phyloP scores from a whole-genome alignment of 2,797 vertebrate genomes.

The Sylvilagus floridanus region DNA sequence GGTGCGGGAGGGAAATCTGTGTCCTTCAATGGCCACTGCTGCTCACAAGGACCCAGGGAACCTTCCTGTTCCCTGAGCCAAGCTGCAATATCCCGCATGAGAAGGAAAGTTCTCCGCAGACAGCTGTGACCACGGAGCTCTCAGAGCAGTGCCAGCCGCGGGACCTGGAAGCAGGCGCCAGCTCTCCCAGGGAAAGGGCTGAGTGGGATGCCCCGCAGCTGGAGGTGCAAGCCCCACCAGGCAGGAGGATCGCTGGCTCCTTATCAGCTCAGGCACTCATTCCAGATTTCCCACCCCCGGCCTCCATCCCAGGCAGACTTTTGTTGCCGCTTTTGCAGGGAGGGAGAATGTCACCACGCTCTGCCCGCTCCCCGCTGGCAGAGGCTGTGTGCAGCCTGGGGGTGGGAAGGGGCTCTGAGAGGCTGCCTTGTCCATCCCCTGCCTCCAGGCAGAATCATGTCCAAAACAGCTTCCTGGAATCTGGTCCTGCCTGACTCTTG shows the following conservation, averaged over 20 bases:
- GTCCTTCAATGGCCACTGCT: slow-evolving; percentile 23
- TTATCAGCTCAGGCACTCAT: slow-evolving; percentile 61
- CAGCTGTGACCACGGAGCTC: neutral
- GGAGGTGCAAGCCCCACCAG: neutral
- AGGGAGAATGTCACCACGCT: slow-evolving; percentile 53
- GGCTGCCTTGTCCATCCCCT: slow-evolving; percentile 43
- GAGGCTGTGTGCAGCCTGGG: neutral
- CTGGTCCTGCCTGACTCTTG: slow-evolving; percentile 1
- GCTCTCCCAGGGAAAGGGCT: neutral
- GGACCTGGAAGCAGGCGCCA: neutral
- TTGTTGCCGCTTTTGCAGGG: slow-evolving; percentile 58
- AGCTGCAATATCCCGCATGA: neutral
- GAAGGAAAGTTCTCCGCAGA: neutral
- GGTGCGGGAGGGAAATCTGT: neutral
- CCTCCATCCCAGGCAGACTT: slow-evolving; percentile 70
- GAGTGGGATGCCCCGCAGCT: neutral
- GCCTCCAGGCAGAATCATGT: slow-evolving; percentile 55
- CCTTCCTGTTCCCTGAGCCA: neutral
- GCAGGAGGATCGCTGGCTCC: slow-evolving; percentile 64
- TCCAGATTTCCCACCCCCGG: slow-evolving; percentile 45
- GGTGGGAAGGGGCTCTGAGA: slow-evolving; percentile 54
- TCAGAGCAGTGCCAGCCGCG: neutral
- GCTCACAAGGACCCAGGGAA: neutral
- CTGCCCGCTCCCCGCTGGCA: slow-evolving; percentile 10
- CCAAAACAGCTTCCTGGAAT: neutral